phyloP scores from a whole-genome alignment of 2,797 vertebrate genomes.

The Florisuga fusca region DNA sequence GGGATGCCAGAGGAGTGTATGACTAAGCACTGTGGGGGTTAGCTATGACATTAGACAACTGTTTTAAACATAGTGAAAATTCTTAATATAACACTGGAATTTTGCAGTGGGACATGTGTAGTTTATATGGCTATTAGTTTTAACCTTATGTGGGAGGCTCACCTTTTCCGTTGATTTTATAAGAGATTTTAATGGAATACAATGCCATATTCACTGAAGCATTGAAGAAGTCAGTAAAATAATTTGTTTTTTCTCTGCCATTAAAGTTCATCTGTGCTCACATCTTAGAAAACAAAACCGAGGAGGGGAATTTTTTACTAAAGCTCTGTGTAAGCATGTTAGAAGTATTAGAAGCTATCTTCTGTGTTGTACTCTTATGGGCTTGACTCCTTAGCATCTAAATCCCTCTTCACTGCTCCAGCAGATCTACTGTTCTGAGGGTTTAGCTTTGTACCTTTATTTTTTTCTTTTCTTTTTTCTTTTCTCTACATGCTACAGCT shows the following conservation, averaged over 20 bases:
- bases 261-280: not conserved
- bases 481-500: not conserved
- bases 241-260: not conserved
- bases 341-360: not conserved
- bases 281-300: not conserved
- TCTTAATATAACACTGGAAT: rapidly evolving
- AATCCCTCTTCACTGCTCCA: not conserved
- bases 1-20: not conserved
- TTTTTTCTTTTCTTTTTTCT: not conserved
- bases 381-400: not conserved
- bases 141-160: not conserved
- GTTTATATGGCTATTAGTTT: rapidly evolving
- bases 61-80: not conserved
- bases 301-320: not conserved
- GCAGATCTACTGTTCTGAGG: not conserved
- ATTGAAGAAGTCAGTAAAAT: not conserved
- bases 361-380: rapidly evolving
- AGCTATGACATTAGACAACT: not conserved
- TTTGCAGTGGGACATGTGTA: not conserved
- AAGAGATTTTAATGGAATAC: not conserved
- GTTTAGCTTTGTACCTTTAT: not conserved
- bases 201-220: not conserved
- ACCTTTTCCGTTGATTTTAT: not conserved
- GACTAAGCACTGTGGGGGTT: not conserved
- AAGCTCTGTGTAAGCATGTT: not conserved